These are phyloP conservation scores for Ctena decussata DNA, from an alignment of 2,888 invertebrate species.

Conservation along the genomic window DNA sequence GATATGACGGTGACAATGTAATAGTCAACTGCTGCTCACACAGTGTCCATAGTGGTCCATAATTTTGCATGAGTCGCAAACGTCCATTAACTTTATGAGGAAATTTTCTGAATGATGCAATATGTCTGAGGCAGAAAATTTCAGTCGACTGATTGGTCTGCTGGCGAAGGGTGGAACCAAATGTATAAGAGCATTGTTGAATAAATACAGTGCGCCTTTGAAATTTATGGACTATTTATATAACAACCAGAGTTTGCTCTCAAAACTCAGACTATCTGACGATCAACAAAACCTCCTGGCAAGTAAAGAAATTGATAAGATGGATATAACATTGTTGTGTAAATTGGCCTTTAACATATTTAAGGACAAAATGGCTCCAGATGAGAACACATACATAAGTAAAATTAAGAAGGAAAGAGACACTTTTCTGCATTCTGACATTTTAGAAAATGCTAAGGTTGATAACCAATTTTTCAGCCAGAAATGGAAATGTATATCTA, in stretches of 20 bases:
- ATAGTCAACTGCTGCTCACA: too few relatives aligned
- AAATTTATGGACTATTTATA: background rate
- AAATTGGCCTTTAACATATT: background rate
- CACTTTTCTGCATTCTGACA: background rate
- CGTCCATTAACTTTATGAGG: too few relatives aligned
- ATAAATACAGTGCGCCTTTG: background rate
- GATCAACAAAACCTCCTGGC: background rate
- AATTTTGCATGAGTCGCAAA: too few relatives aligned
- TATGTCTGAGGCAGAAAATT: too few relatives aligned
- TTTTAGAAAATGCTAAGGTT: background rate
- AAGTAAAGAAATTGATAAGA: background rate
- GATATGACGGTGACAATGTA: too few relatives aligned
- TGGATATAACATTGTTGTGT: background rate
- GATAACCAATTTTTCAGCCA: background rate
- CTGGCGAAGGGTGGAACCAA: background rate
- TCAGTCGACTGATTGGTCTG: background rate
- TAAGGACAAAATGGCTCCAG: background rate
- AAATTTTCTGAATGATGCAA: too few relatives aligned
- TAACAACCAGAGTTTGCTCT: background rate
- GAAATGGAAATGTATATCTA: background rate
- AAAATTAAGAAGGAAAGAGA: background rate
- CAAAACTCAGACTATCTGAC: background rate
- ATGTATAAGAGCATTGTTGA: background rate
- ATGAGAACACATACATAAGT: background rate
- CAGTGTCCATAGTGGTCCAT: too few relatives aligned